A percentile compares a stretch with the other conserved stretches of the same genome.
Evolutionary conservation across 2,113 vertebrate species (phyloP).

Genomic region (Brachypteracias leptosomus): DNA sequence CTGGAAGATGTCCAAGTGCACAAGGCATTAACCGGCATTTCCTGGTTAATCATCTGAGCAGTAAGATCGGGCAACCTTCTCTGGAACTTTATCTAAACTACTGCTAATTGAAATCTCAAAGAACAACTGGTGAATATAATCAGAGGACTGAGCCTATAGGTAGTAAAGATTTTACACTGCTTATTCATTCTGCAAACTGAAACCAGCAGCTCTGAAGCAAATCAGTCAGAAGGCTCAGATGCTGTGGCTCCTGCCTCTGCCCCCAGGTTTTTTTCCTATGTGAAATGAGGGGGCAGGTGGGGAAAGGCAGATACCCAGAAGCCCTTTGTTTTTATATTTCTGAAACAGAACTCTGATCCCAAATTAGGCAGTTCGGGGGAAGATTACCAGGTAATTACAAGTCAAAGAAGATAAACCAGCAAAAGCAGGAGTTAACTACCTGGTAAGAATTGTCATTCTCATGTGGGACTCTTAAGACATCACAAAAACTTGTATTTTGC

Average conservation of each 20-base stretch:
- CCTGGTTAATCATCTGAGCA: neutral
- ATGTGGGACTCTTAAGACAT: neutral
- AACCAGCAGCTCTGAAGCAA: neutral
- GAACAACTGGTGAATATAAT: neutral
- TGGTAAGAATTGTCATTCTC: neutral
- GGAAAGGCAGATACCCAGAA: neutral
- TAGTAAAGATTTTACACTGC: neutral
- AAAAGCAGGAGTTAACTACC: neutral
- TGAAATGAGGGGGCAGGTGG: neutral
- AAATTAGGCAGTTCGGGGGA: neutral
- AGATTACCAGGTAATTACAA: neutral
- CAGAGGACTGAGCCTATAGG: neutral
- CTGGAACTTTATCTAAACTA: neutral
- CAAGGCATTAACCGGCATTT: neutral
- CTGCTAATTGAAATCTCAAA: neutral
- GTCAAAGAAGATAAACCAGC: neutral
- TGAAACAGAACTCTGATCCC: neutral
- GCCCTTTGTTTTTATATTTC: neutral
- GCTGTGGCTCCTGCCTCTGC: neutral
- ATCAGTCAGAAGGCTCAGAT: neutral
- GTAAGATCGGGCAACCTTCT: neutral
- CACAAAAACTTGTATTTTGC: neutral
- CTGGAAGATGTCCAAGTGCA: rapidly evolving
- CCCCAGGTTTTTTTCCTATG: neutral
- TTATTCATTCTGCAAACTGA: slow-evolving; percentile 12